Evolutionary conservation across 2,888 invertebrate genomes (phyloP), one percentile per base, ranked within the genome.

Genomic region (Chrysina gloriosa): DNA sequence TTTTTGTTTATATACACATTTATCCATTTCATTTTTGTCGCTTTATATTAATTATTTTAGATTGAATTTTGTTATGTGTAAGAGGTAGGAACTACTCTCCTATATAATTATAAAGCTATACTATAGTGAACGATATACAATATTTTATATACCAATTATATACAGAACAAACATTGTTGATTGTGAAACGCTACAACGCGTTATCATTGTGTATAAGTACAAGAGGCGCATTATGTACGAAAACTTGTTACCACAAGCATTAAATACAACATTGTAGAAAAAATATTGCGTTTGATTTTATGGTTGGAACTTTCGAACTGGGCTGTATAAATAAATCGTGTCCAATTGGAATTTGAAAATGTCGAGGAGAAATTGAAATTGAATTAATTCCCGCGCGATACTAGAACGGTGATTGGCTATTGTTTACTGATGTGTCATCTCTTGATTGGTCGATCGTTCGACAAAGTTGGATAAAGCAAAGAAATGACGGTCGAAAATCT

Each of bases 151-250:
- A 56, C 19, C 56, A 56, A 31, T 52, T 52, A 31, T 52, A 52
- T 52, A 52, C n/a, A n/a, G n/a, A n/a, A n/a, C n/a, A n/a, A n/a
- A n/a, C 42, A 61, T 61, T 61, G 58, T 61, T 58, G 39, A 58
- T 58, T 56, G 45, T 61, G 27, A 61, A 25, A 42, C 42, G 45
- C 58, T 61, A 42, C 42, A 61, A 61, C 29, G 27, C 45, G 27
- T 42, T 45, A 61, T 39, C 29, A 27, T n/a, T 61, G 25, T 61
- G 45, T 61, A 7, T 61, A 61, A 58, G 9, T 61, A 61, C 27
- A 42, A 25, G n/a, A n/a, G n/a, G n/a, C n/a, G n/a, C 25, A 42
- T 27, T 36, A 58, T 36, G 42, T 58, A 29, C 36, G 9, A 36
- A 16, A 61, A 42, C 16, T 61, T 61, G 58, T 61, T 61, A 61